phyloP scores from a whole-genome alignment of 2,797 vertebrate genomes.

The Cynodonichthys magdalenae region DNA sequence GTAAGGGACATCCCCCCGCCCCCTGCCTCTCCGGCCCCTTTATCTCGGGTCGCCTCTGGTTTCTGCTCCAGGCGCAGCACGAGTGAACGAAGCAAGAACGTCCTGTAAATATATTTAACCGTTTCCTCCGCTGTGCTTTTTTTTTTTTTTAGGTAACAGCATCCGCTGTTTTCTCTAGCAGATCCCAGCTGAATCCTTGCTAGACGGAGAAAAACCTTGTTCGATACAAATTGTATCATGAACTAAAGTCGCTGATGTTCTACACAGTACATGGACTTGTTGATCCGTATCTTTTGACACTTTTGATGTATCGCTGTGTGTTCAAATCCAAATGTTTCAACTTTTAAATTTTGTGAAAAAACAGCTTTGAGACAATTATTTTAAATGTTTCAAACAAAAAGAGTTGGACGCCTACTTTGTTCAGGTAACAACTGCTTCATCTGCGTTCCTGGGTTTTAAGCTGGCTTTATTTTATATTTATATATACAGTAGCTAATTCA shows the following conservation, averaged over 20 bases:
- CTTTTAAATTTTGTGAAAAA: slow-evolving; percentile 62
- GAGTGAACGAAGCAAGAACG: slow-evolving; percentile 12
- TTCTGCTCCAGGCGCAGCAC: slow-evolving; percentile 63
- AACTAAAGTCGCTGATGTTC: slow-evolving; percentile 82
- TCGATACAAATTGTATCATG: slow-evolving; percentile 99
- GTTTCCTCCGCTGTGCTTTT: slow-evolving; percentile 29
- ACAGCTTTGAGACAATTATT: slow-evolving; percentile 62
- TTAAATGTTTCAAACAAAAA: slow-evolving; percentile 31
- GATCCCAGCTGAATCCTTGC: slow-evolving; percentile 84
- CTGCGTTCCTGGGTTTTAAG: slow-evolving; percentile 51
- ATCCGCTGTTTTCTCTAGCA: slow-evolving; percentile 60
- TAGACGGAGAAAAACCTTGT: slow-evolving; percentile 91
- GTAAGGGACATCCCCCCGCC: slow-evolving; percentile 92
- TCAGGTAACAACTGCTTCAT: slow-evolving; percentile 44
- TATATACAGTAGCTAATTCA: not conserved
- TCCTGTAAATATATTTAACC: slow-evolving; percentile 74
- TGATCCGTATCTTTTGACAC: slow-evolving; percentile 64
- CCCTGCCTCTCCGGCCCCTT: slow-evolving; percentile 64
- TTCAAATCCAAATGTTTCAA: slow-evolving; percentile 77
- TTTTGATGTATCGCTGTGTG: slow-evolving; percentile 79
- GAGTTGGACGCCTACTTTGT: slow-evolving; percentile 62
- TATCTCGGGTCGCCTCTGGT: slow-evolving; percentile 56
- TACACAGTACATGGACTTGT: slow-evolving; percentile 73
- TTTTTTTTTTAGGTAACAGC: slow-evolving; percentile 9
- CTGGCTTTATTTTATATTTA: slow-evolving; percentile 51